Evolutionary conservation across 1,140 invertebrate genomes (phyloP).

Genomic region (Drosophila bocki): DNA sequence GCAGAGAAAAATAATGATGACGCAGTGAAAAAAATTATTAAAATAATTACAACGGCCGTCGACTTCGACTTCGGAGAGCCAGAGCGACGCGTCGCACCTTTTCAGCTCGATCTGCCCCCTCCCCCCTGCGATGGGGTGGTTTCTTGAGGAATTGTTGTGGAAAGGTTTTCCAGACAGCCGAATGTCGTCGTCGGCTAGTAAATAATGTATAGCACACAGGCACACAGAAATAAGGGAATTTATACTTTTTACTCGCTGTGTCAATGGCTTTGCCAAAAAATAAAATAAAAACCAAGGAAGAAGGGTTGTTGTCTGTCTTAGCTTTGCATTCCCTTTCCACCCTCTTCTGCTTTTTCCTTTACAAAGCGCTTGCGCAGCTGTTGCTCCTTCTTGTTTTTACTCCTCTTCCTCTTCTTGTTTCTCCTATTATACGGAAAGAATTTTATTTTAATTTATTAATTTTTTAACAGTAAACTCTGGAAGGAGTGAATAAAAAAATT

Average conservation of each 20-base stretch:
- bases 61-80: constrained; percentile 50
- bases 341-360: constrained; percentile 21
- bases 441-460: constrained; percentile 16
- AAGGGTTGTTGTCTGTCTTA: constrained; percentile 67
- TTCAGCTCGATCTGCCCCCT: constrained; percentile 34
- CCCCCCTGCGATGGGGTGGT: constrained; percentile 54
- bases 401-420: constrained; percentile 23
- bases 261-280: constrained; percentile 68
- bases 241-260: constrained; percentile 35
- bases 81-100: constrained; percentile 59
- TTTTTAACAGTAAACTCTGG: constrained; percentile 1
- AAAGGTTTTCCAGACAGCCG: constrained; percentile 71
- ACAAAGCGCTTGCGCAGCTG: constrained; percentile 67
- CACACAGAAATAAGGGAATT: constrained; percentile 35
- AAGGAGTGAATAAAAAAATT: no score
- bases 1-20: constrained; percentile 83
- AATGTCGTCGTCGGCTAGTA: constrained; percentile 11
- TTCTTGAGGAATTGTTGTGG: constrained; percentile 73
- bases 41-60: constrained; percentile 82
- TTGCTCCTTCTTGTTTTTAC: constrained; percentile 52
- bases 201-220: constrained; percentile 29
- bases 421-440: constrained; percentile 54
- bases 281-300: constrained; percentile 34
- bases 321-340: constrained; percentile 18
- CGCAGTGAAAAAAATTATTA: constrained; percentile 80